Evolutionary conservation across 1,140 invertebrate species (phyloP).

Genomic region (Diorhabda elongata): DNA sequence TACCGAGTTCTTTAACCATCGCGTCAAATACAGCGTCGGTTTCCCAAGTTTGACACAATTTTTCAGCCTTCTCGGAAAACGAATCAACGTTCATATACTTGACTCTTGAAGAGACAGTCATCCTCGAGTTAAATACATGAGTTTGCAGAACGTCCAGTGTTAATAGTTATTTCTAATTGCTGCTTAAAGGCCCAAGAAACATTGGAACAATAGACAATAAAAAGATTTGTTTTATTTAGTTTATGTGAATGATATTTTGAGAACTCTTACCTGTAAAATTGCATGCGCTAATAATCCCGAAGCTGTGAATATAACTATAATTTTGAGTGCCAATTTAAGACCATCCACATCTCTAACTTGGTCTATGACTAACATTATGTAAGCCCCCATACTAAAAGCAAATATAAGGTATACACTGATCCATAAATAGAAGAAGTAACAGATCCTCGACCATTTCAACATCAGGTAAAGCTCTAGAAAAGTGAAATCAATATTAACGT

Average conservation of each 20-base stretch:
- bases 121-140: too few relatives aligned
- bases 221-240: too few relatives aligned
- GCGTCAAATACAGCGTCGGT: too few relatives aligned
- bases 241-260: not conserved
- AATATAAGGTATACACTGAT: constrained; percentile 31
- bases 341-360: constrained; percentile 13
- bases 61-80: too few relatives aligned
- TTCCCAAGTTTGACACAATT: too few relatives aligned
- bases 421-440: constrained; percentile 33
- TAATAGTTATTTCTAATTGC: too few relatives aligned
- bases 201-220: too few relatives aligned
- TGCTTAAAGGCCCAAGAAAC: too few relatives aligned
- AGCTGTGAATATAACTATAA: constrained; percentile 21
- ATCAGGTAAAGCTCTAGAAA: constrained; percentile 23
- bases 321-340: not conserved
- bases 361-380: constrained; percentile 24
- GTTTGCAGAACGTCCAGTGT: too few relatives aligned
- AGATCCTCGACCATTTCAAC: constrained; percentile 34
- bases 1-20: too few relatives aligned
- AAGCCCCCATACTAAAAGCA: constrained; percentile 29
- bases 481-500: not conserved
- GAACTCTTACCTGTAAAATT: constrained; percentile 34
- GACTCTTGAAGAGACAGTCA: too few relatives aligned
- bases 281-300: constrained; percentile 34
- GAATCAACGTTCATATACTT: too few relatives aligned